These are phyloP conservation scores for Oncorhynchus clarkii DNA, from an alignment of 2,113 vertebrate species.

Conservation along the genomic window DNA sequence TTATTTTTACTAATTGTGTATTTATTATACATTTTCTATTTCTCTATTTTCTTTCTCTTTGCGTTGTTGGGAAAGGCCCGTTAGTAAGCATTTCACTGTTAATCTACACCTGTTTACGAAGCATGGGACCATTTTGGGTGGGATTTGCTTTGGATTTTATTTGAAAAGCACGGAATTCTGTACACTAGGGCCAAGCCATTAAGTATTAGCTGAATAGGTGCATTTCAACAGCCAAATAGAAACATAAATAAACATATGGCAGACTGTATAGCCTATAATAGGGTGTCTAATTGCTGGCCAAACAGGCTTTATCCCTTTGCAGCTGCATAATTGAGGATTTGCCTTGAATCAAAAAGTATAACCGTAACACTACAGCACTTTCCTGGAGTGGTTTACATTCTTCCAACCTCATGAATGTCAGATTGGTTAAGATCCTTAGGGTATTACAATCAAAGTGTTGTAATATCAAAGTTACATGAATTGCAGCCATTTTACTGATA, in stretches of 20 bases:
- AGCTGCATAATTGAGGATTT: conserved; percentile 28
- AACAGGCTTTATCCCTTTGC: conserved; percentile 30
- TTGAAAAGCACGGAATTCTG: not conserved
- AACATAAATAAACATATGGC: conserved; percentile 8
- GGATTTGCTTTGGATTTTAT: no score
- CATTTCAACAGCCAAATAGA: conserved; percentile 14
- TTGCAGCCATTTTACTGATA: conserved; percentile 15
- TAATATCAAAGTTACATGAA: not conserved
- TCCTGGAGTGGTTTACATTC: conserved; percentile 38
- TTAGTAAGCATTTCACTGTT: no score
- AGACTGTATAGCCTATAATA: conserved; percentile 22
- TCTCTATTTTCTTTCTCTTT: no score
- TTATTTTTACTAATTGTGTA: no score
- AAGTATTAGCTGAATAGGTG: not conserved
- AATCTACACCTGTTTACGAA: no score
- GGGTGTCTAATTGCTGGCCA: not conserved
- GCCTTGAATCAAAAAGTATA: conserved; percentile 32
- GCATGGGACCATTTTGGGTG: no score
- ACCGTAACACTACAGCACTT: conserved; percentile 23
- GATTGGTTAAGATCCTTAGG: conserved; percentile 37
- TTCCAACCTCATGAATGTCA: conserved; percentile 41
- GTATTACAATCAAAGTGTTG: conserved; percentile 36
- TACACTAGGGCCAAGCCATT: not conserved
- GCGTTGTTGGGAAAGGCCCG: no score
- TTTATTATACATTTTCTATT: no score